Base-by-base conservation (phyloP, 2,797 vertebrate genomes). In the Vireo griseus region DNA sequence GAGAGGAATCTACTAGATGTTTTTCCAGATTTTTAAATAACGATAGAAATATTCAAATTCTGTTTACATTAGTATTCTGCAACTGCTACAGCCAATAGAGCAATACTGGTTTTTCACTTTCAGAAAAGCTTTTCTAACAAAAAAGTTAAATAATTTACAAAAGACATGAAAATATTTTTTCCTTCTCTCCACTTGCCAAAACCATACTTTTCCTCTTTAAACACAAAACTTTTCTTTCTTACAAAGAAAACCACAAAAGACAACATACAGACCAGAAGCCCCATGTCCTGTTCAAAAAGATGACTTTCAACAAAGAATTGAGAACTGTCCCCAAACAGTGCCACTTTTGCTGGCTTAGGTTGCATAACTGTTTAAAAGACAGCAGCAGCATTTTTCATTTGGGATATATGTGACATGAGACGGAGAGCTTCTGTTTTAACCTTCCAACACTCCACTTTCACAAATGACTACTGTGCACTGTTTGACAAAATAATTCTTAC, bases 331-430 rank as follows among this genome's bases (percentile, higher is more conserved):
- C 42, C 28, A 22, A 50, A 37, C 5, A 28, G 26, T 14, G 44
- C 7, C 16, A 39, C 13, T 75, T 78, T 13, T 58, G 39, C 62
- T 75, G 50, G 61, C 20, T 80, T 67, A 33, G 13, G 14, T 50
- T 51, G 35, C 29, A 8, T 11, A 29, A 44, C 16, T 66, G 55
- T 16, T 90, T 37, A 48, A 63, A 77, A 86, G 20, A 5, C 35
- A 80, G 21, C 17, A 72, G 35, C 35, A 82, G 16, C 20, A 50
- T n/a, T 79, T 75, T 90, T 58, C 13, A 40, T 72, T 61, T 81
- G 33, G 54, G 35, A 35, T 35, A 35, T 11, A 25, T 0, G 0
- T 69, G 40, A 54, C 55, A 75, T 0, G 6, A 81, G 33, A 59
- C 28, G 5, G 29, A 62, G n/a, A 24, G 51, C 14, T 73, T 14